These are phyloP conservation scores for Ophioninae sp. DNA, from an alignment of 2,888 invertebrate species.

Conservation along the genomic window DNA sequence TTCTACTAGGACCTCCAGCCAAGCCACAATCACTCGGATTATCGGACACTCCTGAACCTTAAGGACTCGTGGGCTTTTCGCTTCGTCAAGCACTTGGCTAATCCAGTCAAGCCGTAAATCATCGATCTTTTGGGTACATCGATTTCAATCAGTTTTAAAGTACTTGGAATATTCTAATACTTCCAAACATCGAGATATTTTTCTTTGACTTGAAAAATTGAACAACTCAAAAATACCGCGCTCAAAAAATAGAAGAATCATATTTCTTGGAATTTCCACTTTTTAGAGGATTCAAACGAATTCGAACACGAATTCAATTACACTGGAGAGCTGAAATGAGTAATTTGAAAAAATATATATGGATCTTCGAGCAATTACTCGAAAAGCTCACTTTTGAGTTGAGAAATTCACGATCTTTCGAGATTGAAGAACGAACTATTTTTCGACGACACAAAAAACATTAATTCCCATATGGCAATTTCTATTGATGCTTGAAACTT, in stretches of 20 bases:
- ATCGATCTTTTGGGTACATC: background rate
- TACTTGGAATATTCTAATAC: background rate
- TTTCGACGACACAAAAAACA: no score
- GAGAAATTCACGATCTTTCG: no score
- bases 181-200: background rate
- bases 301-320: no score
- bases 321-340: background rate
- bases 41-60: constrained; percentile 1
- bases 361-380: background rate
- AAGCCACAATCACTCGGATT: constrained; percentile 23
- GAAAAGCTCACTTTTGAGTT: constrained; percentile 17
- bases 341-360: background rate
- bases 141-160: background rate
- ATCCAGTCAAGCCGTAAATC: constrained; percentile 8
- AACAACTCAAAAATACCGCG: background rate
- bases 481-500: no score
- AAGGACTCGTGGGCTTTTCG: constrained; percentile 26
- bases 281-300: no score
- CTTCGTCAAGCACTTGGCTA: constrained; percentile 1
- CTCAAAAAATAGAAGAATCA: no score
- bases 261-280: no score
- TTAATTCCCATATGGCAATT: no score
- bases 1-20: background rate
- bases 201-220: background rate
- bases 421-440: no score